Evolutionary conservation across 2,888 invertebrate genomes (phyloP).

Genomic region (Calliopum simillimum): DNA sequence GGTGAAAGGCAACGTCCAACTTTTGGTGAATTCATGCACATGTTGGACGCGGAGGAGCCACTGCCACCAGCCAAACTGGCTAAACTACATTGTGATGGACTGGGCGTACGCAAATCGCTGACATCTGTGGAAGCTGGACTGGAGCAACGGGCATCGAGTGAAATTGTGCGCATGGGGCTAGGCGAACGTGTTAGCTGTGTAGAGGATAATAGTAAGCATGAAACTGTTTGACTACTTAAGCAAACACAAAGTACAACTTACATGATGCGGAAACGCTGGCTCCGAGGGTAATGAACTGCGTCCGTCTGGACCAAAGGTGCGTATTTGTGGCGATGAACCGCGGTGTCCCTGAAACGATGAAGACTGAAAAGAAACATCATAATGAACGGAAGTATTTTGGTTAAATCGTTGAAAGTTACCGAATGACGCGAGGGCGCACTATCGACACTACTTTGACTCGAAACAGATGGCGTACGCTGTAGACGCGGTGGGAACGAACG

Average conservation of each 20-base stretch:
- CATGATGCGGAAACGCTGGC: constrained; percentile 59
- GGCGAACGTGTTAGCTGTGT: constrained; percentile 75
- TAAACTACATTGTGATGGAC: constrained; percentile 79
- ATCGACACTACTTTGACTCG: constrained; percentile 86
- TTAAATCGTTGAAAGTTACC: constrained; percentile 50
- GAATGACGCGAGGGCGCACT: constrained; percentile 76
- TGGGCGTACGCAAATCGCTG: constrained; percentile 70
- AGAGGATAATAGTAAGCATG: neutral
- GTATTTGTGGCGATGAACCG: constrained; percentile 85
- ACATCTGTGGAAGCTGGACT: constrained; percentile 69
- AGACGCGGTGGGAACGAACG: constrained; percentile 77
- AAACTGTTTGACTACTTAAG: neutral
- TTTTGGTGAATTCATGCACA: constrained; percentile 58
- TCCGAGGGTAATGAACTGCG: constrained; percentile 70
- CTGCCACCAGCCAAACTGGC: constrained; percentile 71
- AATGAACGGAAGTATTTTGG: neutral
- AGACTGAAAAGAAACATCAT: neutral
- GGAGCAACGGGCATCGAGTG: constrained; percentile 78
- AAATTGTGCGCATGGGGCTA: constrained; percentile 83
- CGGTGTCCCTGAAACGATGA: constrained; percentile 72
- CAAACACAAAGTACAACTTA: constrained; percentile 31
- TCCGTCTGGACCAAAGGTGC: constrained; percentile 86
- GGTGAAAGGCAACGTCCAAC: constrained; percentile 78
- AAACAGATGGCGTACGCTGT: constrained; percentile 82
- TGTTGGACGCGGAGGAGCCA: constrained; percentile 49